Base-by-base conservation (phyloP, 2,888 invertebrate genomes). In the Rotaria macrura region DNA sequence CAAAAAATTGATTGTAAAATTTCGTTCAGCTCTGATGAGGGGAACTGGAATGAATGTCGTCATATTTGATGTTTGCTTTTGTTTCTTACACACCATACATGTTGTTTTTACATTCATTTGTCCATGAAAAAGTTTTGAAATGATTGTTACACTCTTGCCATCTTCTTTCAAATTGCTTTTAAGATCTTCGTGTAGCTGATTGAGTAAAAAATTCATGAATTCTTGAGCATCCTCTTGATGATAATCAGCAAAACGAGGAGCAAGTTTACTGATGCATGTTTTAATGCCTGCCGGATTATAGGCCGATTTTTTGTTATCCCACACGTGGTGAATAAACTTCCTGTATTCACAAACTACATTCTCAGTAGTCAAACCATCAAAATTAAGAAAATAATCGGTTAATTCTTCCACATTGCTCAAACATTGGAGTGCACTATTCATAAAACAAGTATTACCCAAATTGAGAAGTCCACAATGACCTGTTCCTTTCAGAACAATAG, bases 261-360 rank as follows among this genome's bases (percentile, higher is more conserved):
- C 85, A 65, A 87, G 86, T 57, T 84, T 47, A 29, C 85, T 85
- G 12, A 87, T 34, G 34, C 87, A 72, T 23, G 34, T 43, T 52
- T 93, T 93, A 88, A 93, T 92, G 86, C 91, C 90, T 49, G 92
- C 88, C 17, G 93, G 93, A 23, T 91, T 89, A 38, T 91, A 90
- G 85, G 90, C 90, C 83, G 89, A 89, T 87, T 90, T 89, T 25
- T 79, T 49, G 47, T 87, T 87, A n/a, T 87, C 86, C 87, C 87
- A 87, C 65, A 87, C 87, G 34, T 85, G 83, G 23, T 83, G 29
- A 29, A 87, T 85, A 40, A 87, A 57, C 52, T 84, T 54, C 25
- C 87, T 87, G n/a, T 79, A 52, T 90, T 92, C 93, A n/a, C 93
- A 93, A 2, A 93, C 89, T 4, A 92, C 92, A 88, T 93, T 93